Evolutionary conservation across 2,113 vertebrate genomes (phyloP).

Genomic region (Mesembrinibis cayennensis): DNA sequence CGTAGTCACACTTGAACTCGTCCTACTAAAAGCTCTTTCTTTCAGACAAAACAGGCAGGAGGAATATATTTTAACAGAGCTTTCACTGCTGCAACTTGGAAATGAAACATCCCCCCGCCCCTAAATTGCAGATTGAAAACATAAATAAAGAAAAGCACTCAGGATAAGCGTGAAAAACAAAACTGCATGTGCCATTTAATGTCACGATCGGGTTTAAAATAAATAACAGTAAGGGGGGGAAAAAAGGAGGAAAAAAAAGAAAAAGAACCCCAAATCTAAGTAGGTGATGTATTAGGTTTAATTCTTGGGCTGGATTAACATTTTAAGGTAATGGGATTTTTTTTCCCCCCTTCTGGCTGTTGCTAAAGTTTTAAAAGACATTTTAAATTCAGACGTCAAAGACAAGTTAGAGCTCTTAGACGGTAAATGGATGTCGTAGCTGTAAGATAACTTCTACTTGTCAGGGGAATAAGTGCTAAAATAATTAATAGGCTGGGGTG

Average conservation of each 20-base stretch:
- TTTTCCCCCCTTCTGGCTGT: not conserved
- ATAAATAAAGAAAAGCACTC: constrained; percentile 6
- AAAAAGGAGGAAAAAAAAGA: accelerated
- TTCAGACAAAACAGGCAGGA: not conserved
- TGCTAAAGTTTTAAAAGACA: not conserved
- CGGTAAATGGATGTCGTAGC: not conserved
- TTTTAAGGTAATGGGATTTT: constrained; percentile 32
- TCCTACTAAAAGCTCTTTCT: not conserved
- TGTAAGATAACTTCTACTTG: not conserved
- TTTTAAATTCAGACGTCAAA: constrained; percentile 26
- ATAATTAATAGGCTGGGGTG: constrained; percentile 13
- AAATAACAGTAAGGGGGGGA: not conserved
- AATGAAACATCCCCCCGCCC: not conserved
- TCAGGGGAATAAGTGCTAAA: constrained; percentile 13
- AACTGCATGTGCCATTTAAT: not conserved
- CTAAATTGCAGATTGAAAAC: not conserved
- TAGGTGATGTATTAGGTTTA: not conserved
- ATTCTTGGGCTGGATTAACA: not conserved
- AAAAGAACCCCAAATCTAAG: not conserved
- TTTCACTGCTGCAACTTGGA: not conserved
- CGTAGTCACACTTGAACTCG: not conserved
- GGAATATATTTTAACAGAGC: not conserved
- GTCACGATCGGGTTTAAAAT: not conserved
- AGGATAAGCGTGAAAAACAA: not conserved
- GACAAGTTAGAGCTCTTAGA: not conserved